Conservation (phyloP, 2,113 vertebrate genomes). For the Gambusia affinis region DNA sequence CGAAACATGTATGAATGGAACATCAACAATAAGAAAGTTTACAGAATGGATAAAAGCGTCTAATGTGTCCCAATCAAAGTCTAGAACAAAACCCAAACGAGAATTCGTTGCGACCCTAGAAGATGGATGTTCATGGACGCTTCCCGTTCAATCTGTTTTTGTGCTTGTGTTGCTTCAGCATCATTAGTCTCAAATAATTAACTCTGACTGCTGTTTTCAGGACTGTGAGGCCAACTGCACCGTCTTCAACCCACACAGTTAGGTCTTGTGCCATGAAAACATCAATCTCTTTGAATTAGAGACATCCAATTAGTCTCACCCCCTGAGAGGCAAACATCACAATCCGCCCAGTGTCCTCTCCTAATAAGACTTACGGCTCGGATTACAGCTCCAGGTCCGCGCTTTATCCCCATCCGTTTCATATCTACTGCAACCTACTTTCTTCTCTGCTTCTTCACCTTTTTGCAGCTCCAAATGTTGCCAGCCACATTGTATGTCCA, state of each 20-base stretch:
- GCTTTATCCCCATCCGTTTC: not conserved
- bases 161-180: constrained; percentile 1
- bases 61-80: not conserved
- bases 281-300: constrained; percentile 52
- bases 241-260: constrained; percentile 19
- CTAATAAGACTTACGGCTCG: constrained; percentile 64
- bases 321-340: constrained; percentile 37
- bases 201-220: constrained; percentile 21
- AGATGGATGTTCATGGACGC: too few relatives aligned
- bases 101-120: not conserved
- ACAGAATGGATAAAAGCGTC: not conserved
- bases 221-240: constrained; percentile 8
- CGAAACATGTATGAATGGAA: too few relatives aligned
- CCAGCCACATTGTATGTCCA: not conserved
- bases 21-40: not conserved
- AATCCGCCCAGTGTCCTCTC: constrained; percentile 56
- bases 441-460: constrained; percentile 8
- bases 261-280: constrained; percentile 30
- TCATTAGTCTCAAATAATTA: constrained; percentile 16
- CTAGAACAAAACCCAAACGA: too few relatives aligned
- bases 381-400: constrained; percentile 46
- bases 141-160: too few relatives aligned
- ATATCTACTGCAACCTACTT: not conserved
- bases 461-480: not conserved
- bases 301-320: constrained; percentile 71